Evolutionary conservation across 2,888 invertebrate genomes (phyloP), one percentile per base, ranked within the genome.

Genomic region (Sarcophaga caerulescens): DNA sequence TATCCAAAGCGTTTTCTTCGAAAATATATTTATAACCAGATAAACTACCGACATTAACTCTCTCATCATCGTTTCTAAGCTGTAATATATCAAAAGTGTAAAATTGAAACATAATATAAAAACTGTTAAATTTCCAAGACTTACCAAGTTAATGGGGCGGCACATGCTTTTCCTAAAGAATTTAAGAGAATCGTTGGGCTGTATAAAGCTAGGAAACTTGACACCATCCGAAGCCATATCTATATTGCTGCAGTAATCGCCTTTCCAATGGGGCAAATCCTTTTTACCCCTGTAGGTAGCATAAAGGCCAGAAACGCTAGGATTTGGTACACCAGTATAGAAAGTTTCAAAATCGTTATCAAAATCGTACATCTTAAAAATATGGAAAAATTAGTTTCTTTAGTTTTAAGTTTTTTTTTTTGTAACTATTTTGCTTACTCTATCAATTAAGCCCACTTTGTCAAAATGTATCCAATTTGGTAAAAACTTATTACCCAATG

Each of bases 101-200:
- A 35, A 35, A 35, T 35, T 35, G 2, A 2, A 10, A 35, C 10
- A 35, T 10, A 66, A 47, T 45, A 6, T 19, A 45, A 8, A 78
- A 12, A 66, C 74, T 11, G 35, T 59, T 23, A 62, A 45, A 62
- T 21, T 5, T 63, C 35, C n/a, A 23, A 66, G 35, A 93, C 95
- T 94, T 91, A 97, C 97, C 95, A 97, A 93, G 69, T 94, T 94
- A 44, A 96, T 96, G n/a, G 96, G 95, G 83, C 98, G 94, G 92
- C 98, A 98, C 90, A 98, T 94, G 90, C 97, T 97, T 91, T 97
- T 97, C 85, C 97, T 94, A 92, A 95, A 98, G 93, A 98, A 97
- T 83, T 95, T 92, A 0, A 97, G 92, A 0, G 95, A 94, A 17
- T 97, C 96, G 85, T 97, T 96, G 17, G 94, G 95, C 35, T 94